Evolutionary conservation across 2,888 invertebrate species (phyloP), one percentile per base, ranked within the genome.

Genomic region (Ellobium chinense): DNA sequence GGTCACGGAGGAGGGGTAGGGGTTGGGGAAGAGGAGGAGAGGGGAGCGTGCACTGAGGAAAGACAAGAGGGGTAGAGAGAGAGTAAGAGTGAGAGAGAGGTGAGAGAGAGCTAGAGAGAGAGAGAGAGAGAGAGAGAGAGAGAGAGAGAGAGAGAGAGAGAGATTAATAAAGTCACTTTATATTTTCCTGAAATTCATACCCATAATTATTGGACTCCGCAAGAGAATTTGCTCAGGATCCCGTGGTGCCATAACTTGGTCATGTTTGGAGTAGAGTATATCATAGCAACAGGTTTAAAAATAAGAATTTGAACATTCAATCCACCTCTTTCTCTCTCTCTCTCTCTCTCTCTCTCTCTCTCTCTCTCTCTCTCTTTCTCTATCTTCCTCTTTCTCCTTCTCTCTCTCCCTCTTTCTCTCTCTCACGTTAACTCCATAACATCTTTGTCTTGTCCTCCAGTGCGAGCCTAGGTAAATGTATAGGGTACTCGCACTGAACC

Each of bases 241-340:
- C n/a, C n/a, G n/a, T n/a, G n/a, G n/a, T n/a, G n/a, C n/a, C n/a
- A n/a, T n/a, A n/a, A n/a, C n/a, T n/a, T n/a, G n/a, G n/a, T n/a
- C n/a, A n/a, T n/a, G n/a, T n/a, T n/a, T n/a, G n/a, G n/a, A n/a
- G n/a, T n/a, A n/a, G n/a, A n/a, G n/a, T n/a, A n/a, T n/a, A n/a
- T n/a, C n/a, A n/a, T n/a, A n/a, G n/a, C n/a, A n/a, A n/a, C n/a
- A n/a, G n/a, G n/a, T n/a, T n/a, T n/a, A n/a, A n/a, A n/a, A n/a
- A n/a, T n/a, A n/a, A n/a, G n/a, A n/a, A n/a, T n/a, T n/a, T n/a
- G n/a, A n/a, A n/a, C n/a, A n/a, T n/a, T n/a, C 46, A n/a, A 70
- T 77, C 39, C 56, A 66, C 39, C 14, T 54, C 66, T 46, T 1
- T 65, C 66, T 65, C 18, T 54, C 66, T 65, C n/a, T 65, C 66